Percentiles rank a stretch among this genome's conserved stretches.
Evolutionary conservation across 1,140 invertebrate genomes (phyloP).

Genomic region (Ectropis grisescens): DNA sequence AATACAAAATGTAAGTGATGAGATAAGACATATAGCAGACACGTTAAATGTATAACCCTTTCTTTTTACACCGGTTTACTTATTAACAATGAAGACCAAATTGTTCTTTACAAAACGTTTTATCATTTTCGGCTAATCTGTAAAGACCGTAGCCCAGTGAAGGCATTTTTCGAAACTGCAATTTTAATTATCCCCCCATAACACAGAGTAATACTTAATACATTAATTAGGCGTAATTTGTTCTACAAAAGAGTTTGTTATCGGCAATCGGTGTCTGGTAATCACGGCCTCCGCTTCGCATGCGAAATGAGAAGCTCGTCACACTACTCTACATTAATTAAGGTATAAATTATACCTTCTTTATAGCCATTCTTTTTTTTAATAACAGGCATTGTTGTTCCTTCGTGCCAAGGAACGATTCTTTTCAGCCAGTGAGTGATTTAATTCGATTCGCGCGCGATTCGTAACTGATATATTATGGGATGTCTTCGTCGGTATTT

Average conservation of each 20-base stretch:
- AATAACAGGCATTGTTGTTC: slow-evolving; percentile 61
- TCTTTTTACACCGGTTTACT: too few relatives aligned
- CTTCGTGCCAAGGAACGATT: slow-evolving; percentile 63
- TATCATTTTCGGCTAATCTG: too few relatives aligned
- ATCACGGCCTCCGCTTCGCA: slow-evolving; percentile 22
- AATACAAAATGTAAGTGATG: too few relatives aligned
- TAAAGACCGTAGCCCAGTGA: too few relatives aligned
- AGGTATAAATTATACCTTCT: slow-evolving; percentile 57
- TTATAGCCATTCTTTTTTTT: slow-evolving; percentile 58
- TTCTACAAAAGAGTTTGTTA: slow-evolving; percentile 37
- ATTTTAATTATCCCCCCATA: too few relatives aligned
- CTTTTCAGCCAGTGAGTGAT: slow-evolving; percentile 56
- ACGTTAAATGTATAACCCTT: too few relatives aligned
- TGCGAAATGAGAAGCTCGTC: slow-evolving; percentile 58
- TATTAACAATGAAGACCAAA: too few relatives aligned
- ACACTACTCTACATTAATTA: slow-evolving; percentile 54
- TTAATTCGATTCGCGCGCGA: slow-evolving; percentile 55
- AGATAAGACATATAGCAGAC: too few relatives aligned
- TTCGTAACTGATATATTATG: slow-evolving; percentile 20
- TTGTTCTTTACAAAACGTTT: too few relatives aligned
- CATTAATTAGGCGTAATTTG: slow-evolving; percentile 53
- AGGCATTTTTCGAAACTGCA: too few relatives aligned
- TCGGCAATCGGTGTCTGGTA: slow-evolving; percentile 40
- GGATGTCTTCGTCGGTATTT: slow-evolving; percentile 37
- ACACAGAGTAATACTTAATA: too few relatives aligned